Conservation (phyloP, 1,140 invertebrate genomes). For the Drosophila obscura region DNA sequence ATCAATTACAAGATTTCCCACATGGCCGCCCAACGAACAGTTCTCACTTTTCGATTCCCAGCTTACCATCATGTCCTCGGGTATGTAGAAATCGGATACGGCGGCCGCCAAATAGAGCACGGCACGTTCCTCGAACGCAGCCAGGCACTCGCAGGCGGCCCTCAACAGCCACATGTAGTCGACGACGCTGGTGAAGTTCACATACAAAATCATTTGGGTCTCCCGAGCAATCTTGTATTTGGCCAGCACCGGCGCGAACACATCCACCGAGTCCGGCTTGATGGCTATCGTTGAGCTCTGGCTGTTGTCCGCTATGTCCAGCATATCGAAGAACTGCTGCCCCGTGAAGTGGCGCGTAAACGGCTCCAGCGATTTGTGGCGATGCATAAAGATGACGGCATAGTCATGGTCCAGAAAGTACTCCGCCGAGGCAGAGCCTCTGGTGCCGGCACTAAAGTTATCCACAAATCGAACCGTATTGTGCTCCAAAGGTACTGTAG, state of each 20-base stretch:
- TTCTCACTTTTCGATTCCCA: neutral
- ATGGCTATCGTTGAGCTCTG: constrained; percentile 88
- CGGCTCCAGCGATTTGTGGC: constrained; percentile 94
- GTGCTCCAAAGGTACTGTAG: constrained; percentile 97
- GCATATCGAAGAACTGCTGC: constrained; percentile 92
- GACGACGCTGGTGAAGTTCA: constrained; percentile 92
- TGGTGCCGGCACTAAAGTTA: constrained; percentile 98
- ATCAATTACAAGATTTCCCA: constrained; percentile 81
- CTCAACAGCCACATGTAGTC: constrained; percentile 97
- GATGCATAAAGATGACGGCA: constrained; percentile 91
- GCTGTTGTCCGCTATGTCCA: constrained; percentile 87
- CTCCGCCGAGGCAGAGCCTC: constrained; percentile 97
- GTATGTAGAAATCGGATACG: constrained; percentile 99
- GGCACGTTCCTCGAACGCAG: constrained; percentile 87
- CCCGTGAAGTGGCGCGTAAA: constrained; percentile 93
- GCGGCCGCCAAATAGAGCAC: constrained; percentile 98
- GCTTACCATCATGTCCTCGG: constrained; percentile 93
- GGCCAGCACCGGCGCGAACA: constrained; percentile 88
- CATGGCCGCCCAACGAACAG: constrained; percentile 31
- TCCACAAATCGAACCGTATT: constrained; percentile 99
- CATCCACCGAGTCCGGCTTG: constrained; percentile 88
- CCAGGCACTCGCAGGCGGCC: constrained; percentile 90
- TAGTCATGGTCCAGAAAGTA: constrained; percentile 95
- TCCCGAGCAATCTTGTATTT: constrained; percentile 89
- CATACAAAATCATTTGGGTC: constrained; percentile 88